phyloP scores from a whole-genome alignment of 2,888 invertebrate genomes.

The Latrodectus elegans region DNA sequence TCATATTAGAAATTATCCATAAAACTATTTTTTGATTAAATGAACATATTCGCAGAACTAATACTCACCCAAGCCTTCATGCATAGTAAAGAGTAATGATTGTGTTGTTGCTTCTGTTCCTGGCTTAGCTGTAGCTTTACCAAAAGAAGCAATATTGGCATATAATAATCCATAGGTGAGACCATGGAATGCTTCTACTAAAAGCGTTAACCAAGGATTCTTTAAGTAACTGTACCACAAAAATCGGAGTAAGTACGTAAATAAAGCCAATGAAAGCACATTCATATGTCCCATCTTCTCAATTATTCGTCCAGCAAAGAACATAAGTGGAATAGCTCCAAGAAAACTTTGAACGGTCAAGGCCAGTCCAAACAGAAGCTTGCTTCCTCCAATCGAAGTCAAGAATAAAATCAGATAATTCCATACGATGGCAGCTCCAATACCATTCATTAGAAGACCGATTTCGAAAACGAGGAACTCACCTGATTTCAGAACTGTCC shows the following conservation, averaged over 20 bases:
- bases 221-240: conserved; percentile 73
- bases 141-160: conserved; percentile 89
- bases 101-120: conserved; percentile 86
- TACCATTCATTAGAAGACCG: conserved; percentile 41
- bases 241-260: conserved; percentile 73
- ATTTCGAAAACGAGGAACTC: conserved; percentile 36
- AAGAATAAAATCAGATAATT: conserved; percentile 55
- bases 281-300: conserved; percentile 70
- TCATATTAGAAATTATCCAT: too few species aligned
- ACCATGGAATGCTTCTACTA: conserved; percentile 74
- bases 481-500: conserved; percentile 15
- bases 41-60: neutral
- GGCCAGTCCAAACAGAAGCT: conserved; percentile 44
- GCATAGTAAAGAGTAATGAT: conserved; percentile 88
- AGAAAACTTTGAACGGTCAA: conserved; percentile 83
- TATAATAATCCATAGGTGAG: conserved; percentile 75
- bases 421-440: conserved; percentile 51
- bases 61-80: conserved; percentile 84
- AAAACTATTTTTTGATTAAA: too few species aligned
- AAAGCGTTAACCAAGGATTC: conserved; percentile 73
- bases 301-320: conserved; percentile 79
- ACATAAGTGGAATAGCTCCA: conserved; percentile 91
- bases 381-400: conserved; percentile 42
- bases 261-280: conserved; percentile 73
- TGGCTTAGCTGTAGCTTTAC: conserved; percentile 86